These are phyloP conservation scores for Mellilla xanthometata DNA, from an alignment of 2,888 invertebrate genomes.

Conservation along the genomic window DNA sequence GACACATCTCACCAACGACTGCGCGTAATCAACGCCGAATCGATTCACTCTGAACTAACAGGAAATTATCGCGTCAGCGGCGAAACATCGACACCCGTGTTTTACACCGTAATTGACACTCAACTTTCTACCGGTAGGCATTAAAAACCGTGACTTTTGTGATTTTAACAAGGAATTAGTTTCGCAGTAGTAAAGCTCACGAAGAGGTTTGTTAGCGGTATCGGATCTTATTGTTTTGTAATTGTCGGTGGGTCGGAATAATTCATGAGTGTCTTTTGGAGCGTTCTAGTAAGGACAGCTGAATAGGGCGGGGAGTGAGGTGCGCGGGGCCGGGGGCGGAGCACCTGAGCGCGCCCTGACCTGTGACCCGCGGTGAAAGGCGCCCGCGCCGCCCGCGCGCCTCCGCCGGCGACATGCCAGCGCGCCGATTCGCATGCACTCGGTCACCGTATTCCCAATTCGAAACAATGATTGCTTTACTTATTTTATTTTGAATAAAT, in stretches of 20 bases:
- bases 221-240: slow-evolving; percentile 75
- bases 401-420: slow-evolving; percentile 62
- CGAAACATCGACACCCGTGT: slow-evolving; percentile 46
- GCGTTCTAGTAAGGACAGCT: slow-evolving; percentile 71
- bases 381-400: slow-evolving; percentile 53
- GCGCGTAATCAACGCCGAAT: slow-evolving; percentile 55
- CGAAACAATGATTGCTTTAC: slow-evolving; percentile 32
- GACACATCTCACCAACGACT: slow-evolving; percentile 50
- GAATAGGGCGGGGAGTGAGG: slow-evolving; percentile 62
- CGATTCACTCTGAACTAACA: slow-evolving; percentile 66
- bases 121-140: slow-evolving; percentile 42
- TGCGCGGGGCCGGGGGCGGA: slow-evolving; percentile 59
- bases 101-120: slow-evolving; percentile 33
- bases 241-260: slow-evolving; percentile 74
- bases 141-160: slow-evolving; percentile 35
- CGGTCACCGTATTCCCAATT: slow-evolving; percentile 58
- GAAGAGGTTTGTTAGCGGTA: slow-evolving; percentile 68
- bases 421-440: slow-evolving; percentile 56
- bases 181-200: slow-evolving; percentile 42
- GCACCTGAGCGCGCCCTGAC: slow-evolving; percentile 83
- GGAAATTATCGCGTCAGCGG: slow-evolving; percentile 62
- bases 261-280: slow-evolving; percentile 75
- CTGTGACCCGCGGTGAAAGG: slow-evolving; percentile 81
- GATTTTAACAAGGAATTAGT: slow-evolving; percentile 35
- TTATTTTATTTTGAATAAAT: slow-evolving; percentile 14